A percentile compares a stretch with the other conserved stretches of the same genome.
phyloP scores from a whole-genome alignment of 1,140 invertebrate genomes.

The Teleogryllus occipitalis region DNA sequence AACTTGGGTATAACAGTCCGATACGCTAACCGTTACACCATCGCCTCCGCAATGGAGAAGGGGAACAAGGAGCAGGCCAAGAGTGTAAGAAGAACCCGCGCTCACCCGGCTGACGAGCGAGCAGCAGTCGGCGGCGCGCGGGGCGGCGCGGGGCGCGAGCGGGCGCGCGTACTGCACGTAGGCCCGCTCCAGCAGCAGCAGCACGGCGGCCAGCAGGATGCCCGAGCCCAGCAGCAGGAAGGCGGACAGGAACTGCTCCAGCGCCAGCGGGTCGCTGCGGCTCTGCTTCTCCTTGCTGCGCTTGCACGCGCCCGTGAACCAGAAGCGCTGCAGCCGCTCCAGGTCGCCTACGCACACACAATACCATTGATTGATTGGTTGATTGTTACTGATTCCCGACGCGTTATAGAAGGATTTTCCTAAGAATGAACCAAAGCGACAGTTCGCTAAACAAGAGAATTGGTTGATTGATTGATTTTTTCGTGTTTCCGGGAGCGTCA shows the following conservation, averaged over 20 bases:
- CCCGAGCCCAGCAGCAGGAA: conserved; percentile 53
- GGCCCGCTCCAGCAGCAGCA: conserved; percentile 46
- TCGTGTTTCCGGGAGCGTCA: no score
- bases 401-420: no score
- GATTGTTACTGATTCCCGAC: no score
- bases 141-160: not conserved
- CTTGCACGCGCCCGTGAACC: conserved; percentile 55
- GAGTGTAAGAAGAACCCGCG: not conserved
- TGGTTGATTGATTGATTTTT: no score
- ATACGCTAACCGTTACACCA: no score
- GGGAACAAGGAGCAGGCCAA: not conserved
- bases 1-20: no score
- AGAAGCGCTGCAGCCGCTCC: conserved; percentile 53
- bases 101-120: conserved; percentile 22
- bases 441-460: no score
- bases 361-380: no score
- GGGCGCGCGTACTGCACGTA: conserved; percentile 32
- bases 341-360: conserved; percentile 43
- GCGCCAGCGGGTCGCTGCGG: conserved; percentile 43
- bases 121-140: conserved; percentile 16
- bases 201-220: conserved; percentile 42
- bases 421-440: no score
- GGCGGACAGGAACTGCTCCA: conserved; percentile 56
- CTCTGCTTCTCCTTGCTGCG: conserved; percentile 25
- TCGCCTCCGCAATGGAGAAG: not conserved